phyloP scores from a whole-genome alignment of 1,140 invertebrate species.

The Triops cancriformis region DNA sequence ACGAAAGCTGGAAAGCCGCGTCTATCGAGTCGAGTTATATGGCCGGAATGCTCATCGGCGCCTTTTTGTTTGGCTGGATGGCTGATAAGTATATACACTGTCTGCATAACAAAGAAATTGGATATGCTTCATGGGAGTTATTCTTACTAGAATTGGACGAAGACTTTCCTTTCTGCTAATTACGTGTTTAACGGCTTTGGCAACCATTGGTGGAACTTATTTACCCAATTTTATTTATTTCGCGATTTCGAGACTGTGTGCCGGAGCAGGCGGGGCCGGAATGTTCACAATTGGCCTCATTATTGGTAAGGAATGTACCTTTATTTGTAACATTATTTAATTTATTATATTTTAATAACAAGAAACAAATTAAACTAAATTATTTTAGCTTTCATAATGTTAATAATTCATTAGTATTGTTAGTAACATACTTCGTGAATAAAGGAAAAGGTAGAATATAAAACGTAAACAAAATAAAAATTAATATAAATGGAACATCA shows the following conservation, averaged over 20 bases:
- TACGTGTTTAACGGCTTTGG: slow-evolving; percentile 27
- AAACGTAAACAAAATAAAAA: too few species aligned
- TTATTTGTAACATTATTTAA: too few species aligned
- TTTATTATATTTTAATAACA: too few species aligned
- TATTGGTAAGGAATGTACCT: slow-evolving; percentile 31
- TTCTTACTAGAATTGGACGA: slow-evolving; percentile 29
- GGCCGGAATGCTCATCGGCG: slow-evolving; percentile 37
- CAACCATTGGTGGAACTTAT: slow-evolving; percentile 32
- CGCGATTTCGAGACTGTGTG: slow-evolving; percentile 32
- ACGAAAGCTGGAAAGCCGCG: slow-evolving; percentile 32
- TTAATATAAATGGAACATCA: too few species aligned
- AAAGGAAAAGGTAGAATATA: too few species aligned
- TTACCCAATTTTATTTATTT: slow-evolving; percentile 31
- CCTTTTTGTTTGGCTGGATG: slow-evolving; percentile 35
- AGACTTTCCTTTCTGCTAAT: slow-evolving; percentile 27
- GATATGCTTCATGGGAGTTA: neutral
- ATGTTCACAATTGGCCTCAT: slow-evolving; percentile 35
- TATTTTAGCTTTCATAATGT: too few species aligned
- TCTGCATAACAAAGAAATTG: neutral
- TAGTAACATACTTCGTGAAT: too few species aligned
- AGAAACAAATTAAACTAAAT: too few species aligned
- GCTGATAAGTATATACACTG: slow-evolving; percentile 35
- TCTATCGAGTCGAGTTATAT: slow-evolving; percentile 37
- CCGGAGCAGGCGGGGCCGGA: slow-evolving; percentile 33
- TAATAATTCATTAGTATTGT: too few species aligned